Percentiles rank a stretch among this genome's conserved stretches.
Conservation (phyloP, 1,140 invertebrate genomes). For the Aphaenogaster ashmeadi region DNA sequence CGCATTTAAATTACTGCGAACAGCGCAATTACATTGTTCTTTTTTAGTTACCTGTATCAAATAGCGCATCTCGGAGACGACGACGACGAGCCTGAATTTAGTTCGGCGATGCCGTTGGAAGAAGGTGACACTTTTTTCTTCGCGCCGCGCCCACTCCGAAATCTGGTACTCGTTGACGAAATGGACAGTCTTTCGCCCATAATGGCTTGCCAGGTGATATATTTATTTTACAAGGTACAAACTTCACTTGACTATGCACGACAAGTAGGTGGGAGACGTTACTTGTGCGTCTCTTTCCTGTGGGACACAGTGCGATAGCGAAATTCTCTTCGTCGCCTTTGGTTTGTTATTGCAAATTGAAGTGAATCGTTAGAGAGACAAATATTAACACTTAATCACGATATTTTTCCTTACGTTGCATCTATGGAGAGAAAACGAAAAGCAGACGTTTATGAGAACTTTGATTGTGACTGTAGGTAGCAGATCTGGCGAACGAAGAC, state of each 20-base stretch:
- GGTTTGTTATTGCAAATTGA: slow-evolving; percentile 82
- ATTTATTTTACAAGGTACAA: not conserved
- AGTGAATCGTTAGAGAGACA: slow-evolving; percentile 83
- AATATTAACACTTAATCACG: not conserved
- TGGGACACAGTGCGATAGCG: slow-evolving; percentile 79
- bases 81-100: slow-evolving; percentile 99
- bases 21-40: not conserved
- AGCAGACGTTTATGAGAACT: not conserved
- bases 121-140: slow-evolving; percentile 99
- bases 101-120: slow-evolving; percentile 98
- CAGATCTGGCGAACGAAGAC: slow-evolving; percentile 98
- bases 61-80: slow-evolving; percentile 99
- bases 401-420: not conserved
- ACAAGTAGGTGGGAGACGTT: slow-evolving; percentile 77
- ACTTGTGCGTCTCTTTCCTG: slow-evolving; percentile 69
- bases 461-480: slow-evolving; percentile 86
- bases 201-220: slow-evolving; percentile 92
- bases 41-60: slow-evolving; percentile 97
- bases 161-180: slow-evolving; percentile 99
- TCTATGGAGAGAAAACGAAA: not conserved
- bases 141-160: slow-evolving; percentile 96
- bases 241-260: slow-evolving; percentile 68
- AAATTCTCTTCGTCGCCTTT: slow-evolving; percentile 84
- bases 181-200: slow-evolving; percentile 99
- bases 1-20: not conserved